phyloP scores from a whole-genome alignment of 2,113 vertebrate genomes.

The Mesoclemmys tuberculata region DNA sequence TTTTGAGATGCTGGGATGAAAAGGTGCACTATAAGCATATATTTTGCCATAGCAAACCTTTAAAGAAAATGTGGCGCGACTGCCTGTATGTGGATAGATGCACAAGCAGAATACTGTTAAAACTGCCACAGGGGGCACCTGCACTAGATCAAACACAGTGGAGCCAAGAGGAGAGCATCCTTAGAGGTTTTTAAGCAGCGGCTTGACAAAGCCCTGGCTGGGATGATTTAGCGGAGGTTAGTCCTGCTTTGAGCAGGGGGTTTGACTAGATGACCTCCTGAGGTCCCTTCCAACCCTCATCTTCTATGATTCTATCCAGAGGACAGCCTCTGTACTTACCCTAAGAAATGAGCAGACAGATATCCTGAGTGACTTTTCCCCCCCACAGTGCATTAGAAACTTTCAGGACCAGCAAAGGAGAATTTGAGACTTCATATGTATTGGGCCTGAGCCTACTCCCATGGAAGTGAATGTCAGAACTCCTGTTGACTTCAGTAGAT shows the following conservation, averaged over 20 bases:
- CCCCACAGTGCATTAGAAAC: background rate
- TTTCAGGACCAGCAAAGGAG: constrained; percentile 7
- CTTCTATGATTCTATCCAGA: background rate
- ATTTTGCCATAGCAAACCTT: background rate
- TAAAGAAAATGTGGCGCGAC: background rate
- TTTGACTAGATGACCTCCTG: no score
- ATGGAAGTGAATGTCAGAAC: background rate
- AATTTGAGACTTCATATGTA: background rate
- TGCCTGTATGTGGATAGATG: background rate
- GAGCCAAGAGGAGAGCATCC: background rate
- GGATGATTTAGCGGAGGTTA: no score
- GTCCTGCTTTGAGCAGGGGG: no score
- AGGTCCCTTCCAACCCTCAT: no score
- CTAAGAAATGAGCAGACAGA: background rate
- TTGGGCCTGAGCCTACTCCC: background rate
- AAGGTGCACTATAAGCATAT: background rate
- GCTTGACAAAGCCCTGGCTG: no score
- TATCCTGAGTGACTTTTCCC: background rate
- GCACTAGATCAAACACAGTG: background rate
- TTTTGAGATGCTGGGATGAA: background rate
- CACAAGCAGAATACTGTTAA: background rate
- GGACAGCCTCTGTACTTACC: background rate
- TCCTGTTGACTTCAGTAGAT: background rate
- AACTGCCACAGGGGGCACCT: background rate
- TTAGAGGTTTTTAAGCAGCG: no score